These are phyloP conservation scores for Odocoileus virginianus DNA, from an alignment of 2,113 vertebrate genomes.

Conservation along the genomic window DNA sequence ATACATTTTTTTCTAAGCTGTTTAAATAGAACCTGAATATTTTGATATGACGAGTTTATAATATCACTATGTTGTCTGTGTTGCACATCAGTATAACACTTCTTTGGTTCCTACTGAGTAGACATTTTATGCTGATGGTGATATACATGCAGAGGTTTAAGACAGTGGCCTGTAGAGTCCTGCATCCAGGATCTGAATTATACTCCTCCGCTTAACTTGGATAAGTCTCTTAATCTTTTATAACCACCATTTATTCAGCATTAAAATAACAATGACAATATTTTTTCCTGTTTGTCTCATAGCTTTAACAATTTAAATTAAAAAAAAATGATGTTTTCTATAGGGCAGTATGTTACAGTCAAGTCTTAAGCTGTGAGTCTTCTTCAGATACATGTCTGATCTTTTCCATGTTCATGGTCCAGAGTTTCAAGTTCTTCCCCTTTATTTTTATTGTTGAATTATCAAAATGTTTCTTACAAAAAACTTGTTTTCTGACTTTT, in stretches of 20 bases:
- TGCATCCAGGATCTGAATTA: background rate
- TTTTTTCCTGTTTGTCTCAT: background rate
- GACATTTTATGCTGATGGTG: background rate
- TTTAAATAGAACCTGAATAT: background rate
- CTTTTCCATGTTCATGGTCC: background rate
- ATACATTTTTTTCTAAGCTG: background rate
- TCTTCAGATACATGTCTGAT: background rate
- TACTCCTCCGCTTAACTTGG: background rate
- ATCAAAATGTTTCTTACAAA: background rate
- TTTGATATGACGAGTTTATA: background rate
- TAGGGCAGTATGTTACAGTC: background rate
- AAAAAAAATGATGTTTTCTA: background rate
- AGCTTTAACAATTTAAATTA: background rate
- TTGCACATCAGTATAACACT: background rate
- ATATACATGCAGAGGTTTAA: background rate
- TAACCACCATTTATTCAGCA: background rate
- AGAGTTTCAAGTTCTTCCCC: background rate
- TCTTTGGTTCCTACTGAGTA: background rate
- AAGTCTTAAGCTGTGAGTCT: background rate
- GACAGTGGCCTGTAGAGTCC: background rate
- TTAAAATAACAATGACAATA: background rate
- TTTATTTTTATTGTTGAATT: background rate
- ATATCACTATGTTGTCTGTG: background rate
- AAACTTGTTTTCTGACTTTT: background rate
- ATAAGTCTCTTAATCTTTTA: background rate